Base-by-base conservation (phyloP, 1,140 invertebrate genomes). In the Anoplolepis gracilipes region DNA sequence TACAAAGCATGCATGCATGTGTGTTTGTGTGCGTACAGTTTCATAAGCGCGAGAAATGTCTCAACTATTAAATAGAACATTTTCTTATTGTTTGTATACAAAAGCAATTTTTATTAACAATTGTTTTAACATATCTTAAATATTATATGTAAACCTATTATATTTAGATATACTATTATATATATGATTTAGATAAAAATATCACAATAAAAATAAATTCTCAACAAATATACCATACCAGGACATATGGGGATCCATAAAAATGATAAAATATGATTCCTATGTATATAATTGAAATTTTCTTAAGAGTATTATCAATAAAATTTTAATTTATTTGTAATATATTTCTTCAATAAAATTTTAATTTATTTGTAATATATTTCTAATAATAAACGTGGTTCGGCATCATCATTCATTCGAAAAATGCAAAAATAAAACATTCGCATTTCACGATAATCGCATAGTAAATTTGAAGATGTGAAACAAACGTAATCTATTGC, bases 401-500 rank as follows among this genome's bases (percentile, higher is more conserved):
- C 11, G 1, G 13, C 55, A 30, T 19, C 3, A 22, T 11, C 30
- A 61, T 76, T 64, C 5, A 2, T 64, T 22, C 30, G n/a, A 13
- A 10, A 30, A 6, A n/a, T 22, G 28, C 1, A 49, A 8, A 65
- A 49, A 46, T 64, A 19, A 46, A 77, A 49, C n/a, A 65, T 46
- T 28, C 28, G 11, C 65, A 65, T 49, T 25, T 78, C 39, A 49
- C 11, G n/a, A 49, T 78, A 78, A 78, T 49, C n/a, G 16, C 25
- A 42, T 36, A 65, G 6, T 65, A 49, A 49, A 65, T 61, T 39
- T 28, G 16, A 65, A 19, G 39, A 65, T 65, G 22, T 39, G n/a
- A 33, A 77, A 65, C 55, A 30, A 64, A 5, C 57, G 25, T 64
- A 65, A 65, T 78, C 39, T 78, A 65, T 49, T 46, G 59, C 30